These are phyloP conservation scores for Paragorgia papillata DNA, from an alignment of 92 coral and sea anemone species.

Conservation along the genomic window DNA sequence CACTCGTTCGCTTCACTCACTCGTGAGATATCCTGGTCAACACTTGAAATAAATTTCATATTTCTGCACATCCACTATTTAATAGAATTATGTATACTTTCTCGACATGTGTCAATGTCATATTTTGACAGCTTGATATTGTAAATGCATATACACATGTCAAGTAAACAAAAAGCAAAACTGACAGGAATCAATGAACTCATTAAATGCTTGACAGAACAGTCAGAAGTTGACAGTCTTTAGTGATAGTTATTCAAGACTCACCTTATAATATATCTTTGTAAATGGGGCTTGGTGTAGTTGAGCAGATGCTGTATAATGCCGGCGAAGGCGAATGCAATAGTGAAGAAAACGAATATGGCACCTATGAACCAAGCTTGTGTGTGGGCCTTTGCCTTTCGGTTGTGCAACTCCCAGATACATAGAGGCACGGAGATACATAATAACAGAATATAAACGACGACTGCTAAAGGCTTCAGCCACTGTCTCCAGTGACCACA, in stretches of 20 bases:
- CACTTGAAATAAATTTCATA: too few relatives aligned
- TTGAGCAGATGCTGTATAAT: conserved; percentile 87
- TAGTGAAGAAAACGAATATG: conserved; percentile 82
- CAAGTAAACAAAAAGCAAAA: neutral
- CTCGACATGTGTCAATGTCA: neutral
- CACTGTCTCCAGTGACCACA: conserved; percentile 72
- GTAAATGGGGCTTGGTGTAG: conserved; percentile 89
- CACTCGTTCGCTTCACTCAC: too few relatives aligned
- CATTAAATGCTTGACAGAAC: neutral
- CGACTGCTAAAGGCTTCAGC: conserved; percentile 78
- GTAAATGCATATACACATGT: neutral
- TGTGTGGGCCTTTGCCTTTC: conserved; percentile 76
- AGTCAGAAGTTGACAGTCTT: neutral
- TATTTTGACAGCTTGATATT: neutral
- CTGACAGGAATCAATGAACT: neutral
- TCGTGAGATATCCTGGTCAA: too few relatives aligned
- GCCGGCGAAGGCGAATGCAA: conserved; percentile 86
- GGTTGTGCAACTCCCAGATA: conserved; percentile 85
- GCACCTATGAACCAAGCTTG: conserved; percentile 94
- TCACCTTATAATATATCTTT: conserved; percentile 82
- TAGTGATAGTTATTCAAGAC: neutral
- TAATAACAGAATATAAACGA: conserved; percentile 64
- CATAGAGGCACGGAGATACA: conserved; percentile 86
- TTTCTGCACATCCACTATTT: too few relatives aligned
- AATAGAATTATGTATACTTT: too few relatives aligned